Base-by-base conservation (phyloP, 2,113 vertebrate species). In the Alaudala cheleensis region DNA sequence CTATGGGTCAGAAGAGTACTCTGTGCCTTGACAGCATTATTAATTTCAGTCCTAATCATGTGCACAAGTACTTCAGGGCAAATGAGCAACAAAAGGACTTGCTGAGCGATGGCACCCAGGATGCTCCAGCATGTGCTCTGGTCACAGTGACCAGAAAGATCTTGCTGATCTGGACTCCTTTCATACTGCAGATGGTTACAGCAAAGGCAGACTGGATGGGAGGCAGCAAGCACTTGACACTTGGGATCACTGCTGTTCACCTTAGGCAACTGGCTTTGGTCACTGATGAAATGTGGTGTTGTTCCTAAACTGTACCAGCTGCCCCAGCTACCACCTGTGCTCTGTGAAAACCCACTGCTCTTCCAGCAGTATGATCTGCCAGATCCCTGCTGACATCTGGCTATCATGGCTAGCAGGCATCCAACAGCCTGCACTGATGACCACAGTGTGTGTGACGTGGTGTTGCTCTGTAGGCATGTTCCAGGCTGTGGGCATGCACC, bases 361-460 rank as follows among this genome's bases (percentile, higher is more conserved):
- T 78, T 51, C 58, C 60, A 42, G 82, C 31, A 28, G 76, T n/a
- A 42, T 40, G 17, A 61, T 11, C 47, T 90, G 17, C 3, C 28
- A 40, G 31, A 37, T 56, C 34, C 51, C n/a, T 37, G 8, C 22
- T 81, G 82, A 6, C 22, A 60, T n/a, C 24, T 67, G 53, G 20
- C 21, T 45, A 1, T 39, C 45, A 17, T 6, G 33, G 10, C 5
- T 70, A 45, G 66, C 4, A 10, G 45, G 34, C n/a, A 20, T 12
- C 23, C 57, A 62, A 2, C 8, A 54, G 45, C 54, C 58, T 47
- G 58, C 34, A 19, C 17, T 18, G 49, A 54, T 10, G 17, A 51
- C 2, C 53, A 45, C 34, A 34, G 26, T n/a, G 20, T 9, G 23
- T 3, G 1, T 0, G 0, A 56, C 0, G 2, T 1, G 13, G 11